Percentiles rank a stretch among this genome's conserved stretches.
phyloP scores from a whole-genome alignment of 2,888 invertebrate genomes.

The Pandemis heparana region DNA sequence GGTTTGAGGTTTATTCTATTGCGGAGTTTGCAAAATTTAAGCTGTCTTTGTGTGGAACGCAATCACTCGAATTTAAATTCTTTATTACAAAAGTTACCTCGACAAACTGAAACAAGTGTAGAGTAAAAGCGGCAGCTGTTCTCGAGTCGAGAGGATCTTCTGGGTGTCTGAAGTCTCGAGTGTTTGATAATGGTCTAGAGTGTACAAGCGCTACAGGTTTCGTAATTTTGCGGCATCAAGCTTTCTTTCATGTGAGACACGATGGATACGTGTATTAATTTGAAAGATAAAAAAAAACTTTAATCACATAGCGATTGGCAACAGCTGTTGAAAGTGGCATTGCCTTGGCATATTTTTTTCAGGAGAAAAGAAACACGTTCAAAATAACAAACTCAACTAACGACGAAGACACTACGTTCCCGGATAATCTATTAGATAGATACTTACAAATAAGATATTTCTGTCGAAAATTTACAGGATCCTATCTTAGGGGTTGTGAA shows the following conservation, averaged over 20 bases:
- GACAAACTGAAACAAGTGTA: slow-evolving; percentile 25
- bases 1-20: slow-evolving; percentile 32
- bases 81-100: slow-evolving; percentile 19
- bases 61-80: slow-evolving; percentile 12
- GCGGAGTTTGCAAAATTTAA: slow-evolving; percentile 22
- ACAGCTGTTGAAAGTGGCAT: neutral
- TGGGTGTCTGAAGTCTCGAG: slow-evolving; percentile 30
- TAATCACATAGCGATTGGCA: neutral
- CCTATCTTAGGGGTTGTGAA: neutral
- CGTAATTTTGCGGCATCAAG: slow-evolving; percentile 11
- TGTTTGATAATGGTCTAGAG: slow-evolving; percentile 39
- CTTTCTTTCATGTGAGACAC: slow-evolving; percentile 2
- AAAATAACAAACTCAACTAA: neutral
- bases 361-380: neutral
- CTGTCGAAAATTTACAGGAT: neutral
- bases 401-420: neutral
- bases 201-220: slow-evolving; percentile 37
- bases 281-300: neutral
- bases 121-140: slow-evolving; percentile 10
- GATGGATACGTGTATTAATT: neutral
- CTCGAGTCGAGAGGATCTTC: slow-evolving; percentile 33
- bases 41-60: slow-evolving; percentile 9
- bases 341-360: neutral
- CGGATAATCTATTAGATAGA: neutral
- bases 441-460: neutral